phyloP scores from a whole-genome alignment of 2,888 invertebrate species.

The Xestia c-nigrum region DNA sequence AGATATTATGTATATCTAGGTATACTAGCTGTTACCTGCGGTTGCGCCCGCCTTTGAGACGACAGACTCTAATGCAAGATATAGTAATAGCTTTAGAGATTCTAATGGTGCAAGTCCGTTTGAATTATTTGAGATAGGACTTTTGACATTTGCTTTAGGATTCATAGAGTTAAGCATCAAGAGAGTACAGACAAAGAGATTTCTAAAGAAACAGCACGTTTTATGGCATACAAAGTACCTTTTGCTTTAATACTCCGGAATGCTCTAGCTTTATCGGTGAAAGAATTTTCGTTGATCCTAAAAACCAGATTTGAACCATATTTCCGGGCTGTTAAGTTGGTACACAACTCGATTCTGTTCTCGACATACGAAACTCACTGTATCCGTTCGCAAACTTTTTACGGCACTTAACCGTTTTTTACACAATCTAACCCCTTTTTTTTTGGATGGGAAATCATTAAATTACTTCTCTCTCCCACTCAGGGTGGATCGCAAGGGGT shows the following conservation, averaged over 20 bases:
- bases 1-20: neutral
- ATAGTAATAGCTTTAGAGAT: constrained; percentile 4
- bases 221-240: neutral
- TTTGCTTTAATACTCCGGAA: neutral
- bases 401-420: too few species aligned
- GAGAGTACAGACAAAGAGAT: neutral
- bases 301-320: too few species aligned
- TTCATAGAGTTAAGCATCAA: neutral
- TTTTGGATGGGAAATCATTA: too few species aligned
- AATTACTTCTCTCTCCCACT: too few species aligned
- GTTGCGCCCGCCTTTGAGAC: constrained; percentile 25
- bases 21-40: constrained; percentile 23
- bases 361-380: too few species aligned
- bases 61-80: constrained; percentile 24
- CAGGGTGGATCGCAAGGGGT: too few species aligned
- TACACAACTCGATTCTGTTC: too few species aligned
- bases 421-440: too few species aligned
- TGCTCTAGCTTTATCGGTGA: too few species aligned
- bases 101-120: constrained; percentile 5
- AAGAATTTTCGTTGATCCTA: too few species aligned
- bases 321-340: too few species aligned
- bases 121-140: constrained; percentile 12
- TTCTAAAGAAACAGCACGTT: neutral
- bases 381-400: too few species aligned
- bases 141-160: neutral